phyloP scores from a whole-genome alignment of 2,888 invertebrate species.

The Calliopum simillimum region DNA sequence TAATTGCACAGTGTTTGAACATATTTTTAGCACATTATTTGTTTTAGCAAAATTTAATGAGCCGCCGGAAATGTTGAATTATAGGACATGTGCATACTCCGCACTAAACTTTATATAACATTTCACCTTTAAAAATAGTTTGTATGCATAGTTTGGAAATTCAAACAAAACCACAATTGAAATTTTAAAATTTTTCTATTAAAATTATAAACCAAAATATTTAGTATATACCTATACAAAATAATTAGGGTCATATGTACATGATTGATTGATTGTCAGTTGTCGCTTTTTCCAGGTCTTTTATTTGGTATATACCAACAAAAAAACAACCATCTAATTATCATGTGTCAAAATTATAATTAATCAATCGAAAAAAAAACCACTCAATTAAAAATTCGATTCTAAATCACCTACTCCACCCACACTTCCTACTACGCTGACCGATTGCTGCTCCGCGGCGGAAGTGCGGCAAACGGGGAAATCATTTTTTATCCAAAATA shows the following conservation, averaged over 20 bases:
- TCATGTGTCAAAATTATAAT: slow-evolving; percentile 11
- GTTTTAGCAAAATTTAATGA: too few species aligned
- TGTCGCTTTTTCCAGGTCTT: too few species aligned
- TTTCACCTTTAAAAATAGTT: neutral
- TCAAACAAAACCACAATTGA: neutral
- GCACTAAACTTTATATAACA: too few species aligned
- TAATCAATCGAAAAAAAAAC: slow-evolving; percentile 9
- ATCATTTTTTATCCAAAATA: neutral
- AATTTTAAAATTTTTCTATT: neutral
- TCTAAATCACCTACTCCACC: neutral
- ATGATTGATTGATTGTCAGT: neutral
- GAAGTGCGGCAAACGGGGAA: neutral
- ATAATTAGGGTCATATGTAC: neutral
- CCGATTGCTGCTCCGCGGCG: neutral
- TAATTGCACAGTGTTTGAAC: too few species aligned
- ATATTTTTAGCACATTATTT: too few species aligned
- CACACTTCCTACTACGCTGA: neutral
- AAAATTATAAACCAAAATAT: neutral
- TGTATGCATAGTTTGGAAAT: neutral
- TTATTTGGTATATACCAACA: too few species aligned
- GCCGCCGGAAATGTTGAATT: too few species aligned
- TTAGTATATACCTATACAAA: neutral
- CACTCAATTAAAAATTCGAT: neutral
- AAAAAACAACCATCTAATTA: slow-evolving; percentile 1
- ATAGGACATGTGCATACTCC: too few species aligned